A percentile compares a stretch with the other conserved stretches of the same genome.
phyloP scores from a whole-genome alignment of 64 coral and sea anemone genomes.

The Trachythela sp. region DNA sequence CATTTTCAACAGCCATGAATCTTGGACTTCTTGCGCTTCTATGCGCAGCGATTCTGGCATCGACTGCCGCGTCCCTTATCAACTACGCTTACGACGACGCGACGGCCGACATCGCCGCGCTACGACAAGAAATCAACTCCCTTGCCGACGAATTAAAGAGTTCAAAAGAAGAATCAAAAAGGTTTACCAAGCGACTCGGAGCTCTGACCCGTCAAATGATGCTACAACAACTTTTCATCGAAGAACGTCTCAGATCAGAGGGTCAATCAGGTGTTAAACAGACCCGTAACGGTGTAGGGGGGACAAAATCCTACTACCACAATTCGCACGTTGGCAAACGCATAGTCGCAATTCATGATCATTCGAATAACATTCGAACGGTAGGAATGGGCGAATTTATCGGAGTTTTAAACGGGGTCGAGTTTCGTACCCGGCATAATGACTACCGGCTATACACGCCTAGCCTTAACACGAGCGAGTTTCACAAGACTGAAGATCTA shows the following conservation, averaged over 20 bases:
- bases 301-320: constrained; percentile 19
- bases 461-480: neutral
- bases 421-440: constrained; percentile 49
- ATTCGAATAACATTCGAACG: constrained; percentile 40
- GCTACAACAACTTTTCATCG: constrained; percentile 26
- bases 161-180: neutral
- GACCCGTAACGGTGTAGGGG: neutral
- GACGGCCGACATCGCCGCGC: too few species aligned
- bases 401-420: constrained; percentile 37
- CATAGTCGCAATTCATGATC: constrained; percentile 31
- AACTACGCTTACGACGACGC: too few species aligned
- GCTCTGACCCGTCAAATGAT: constrained; percentile 31
- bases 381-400: constrained; percentile 40
- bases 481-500: neutral
- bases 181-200: neutral
- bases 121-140: neutral
- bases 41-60: too few species aligned
- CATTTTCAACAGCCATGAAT: too few species aligned
- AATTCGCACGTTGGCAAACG: neutral
- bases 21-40: too few species aligned
- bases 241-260: constrained; percentile 23
- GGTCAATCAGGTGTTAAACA: constrained; percentile 29
- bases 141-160: neutral
- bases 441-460: constrained; percentile 48
- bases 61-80: too few species aligned